Base-by-base conservation (phyloP, 2,888 invertebrate genomes). In the Andrena hattorfiana region DNA sequence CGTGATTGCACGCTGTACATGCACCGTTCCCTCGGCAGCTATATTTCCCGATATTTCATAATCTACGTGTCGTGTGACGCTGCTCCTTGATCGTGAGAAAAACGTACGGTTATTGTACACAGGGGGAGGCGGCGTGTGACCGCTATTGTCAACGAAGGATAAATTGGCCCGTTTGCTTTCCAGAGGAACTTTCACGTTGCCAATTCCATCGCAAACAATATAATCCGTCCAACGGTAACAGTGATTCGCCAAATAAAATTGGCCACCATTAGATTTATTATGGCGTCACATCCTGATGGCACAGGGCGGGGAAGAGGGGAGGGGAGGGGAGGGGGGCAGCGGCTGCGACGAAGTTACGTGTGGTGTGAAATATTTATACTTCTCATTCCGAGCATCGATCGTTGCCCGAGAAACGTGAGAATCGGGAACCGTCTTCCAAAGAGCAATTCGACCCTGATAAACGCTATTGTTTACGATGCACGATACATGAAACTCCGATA, bases 391-490 rank as follows among this genome's bases (percentile, higher is more conserved):
- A 13, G 5, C 48, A n/a, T 10, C 32, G 28, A 73, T 56, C 26
- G 0, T 67, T 60, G 26, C 28, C 13, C 6, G 5, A 56, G 20
- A 42, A 66, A 56, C 20, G 26, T 2, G 23, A 26, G 20, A 10
- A n/a, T 8, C 26, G 32, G 23, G 23, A 63, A 42, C n/a, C 6
- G 35, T 35, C 26, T 62, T 26, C 23, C 20, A 13, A 0, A 5
- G 20, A 32, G 30, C 13, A 26, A 54, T 66, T 30, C 62, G 20
- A 42, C 10, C 28, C 51, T 28, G 54, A 63, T 69, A 76, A 69
- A 69, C 32, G 26, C 4, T 7, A 42, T 42, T 63, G 23, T 30
- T 30, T 35, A 30, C 23, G 13, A 8, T 64, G 32, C 4, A 32
- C 10, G 59, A 67, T 23, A 42, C 26, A 20, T 7, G 23, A 13